Percentiles rank a stretch among this genome's conserved stretches.
phyloP scores from a whole-genome alignment of 1,140 invertebrate species.

The Vanessa tameamea region DNA sequence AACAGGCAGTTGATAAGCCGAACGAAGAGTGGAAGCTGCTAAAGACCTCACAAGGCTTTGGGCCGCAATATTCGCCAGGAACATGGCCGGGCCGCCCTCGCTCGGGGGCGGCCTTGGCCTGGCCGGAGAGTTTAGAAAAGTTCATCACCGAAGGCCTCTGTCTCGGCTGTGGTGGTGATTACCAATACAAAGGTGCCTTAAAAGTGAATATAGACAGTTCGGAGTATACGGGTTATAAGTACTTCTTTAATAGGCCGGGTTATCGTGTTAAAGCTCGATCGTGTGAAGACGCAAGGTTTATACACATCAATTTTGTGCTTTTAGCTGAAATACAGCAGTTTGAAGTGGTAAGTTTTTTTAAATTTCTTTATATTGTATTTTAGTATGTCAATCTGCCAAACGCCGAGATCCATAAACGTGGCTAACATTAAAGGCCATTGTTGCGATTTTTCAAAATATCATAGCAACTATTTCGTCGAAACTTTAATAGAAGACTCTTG shows the following conservation, averaged over 20 bases:
- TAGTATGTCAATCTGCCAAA: no score
- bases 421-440: neutral
- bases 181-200: conserved; percentile 66
- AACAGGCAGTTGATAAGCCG: conserved; percentile 64
- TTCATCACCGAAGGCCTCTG: conserved; percentile 68
- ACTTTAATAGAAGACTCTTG: no score
- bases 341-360: conserved; percentile 82
- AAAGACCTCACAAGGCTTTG: conserved; percentile 54
- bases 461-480: neutral
- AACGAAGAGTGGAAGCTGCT: conserved; percentile 75
- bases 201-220: conserved; percentile 74
- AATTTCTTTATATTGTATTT: no score
- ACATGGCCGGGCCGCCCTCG: conserved; percentile 77
- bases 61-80: conserved; percentile 50
- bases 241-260: conserved; percentile 64
- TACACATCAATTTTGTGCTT: conserved; percentile 83
- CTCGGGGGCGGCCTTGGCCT: conserved; percentile 54
- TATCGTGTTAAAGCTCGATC: conserved; percentile 71
- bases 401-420: no score
- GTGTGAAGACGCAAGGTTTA: conserved; percentile 83
- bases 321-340: conserved; percentile 82
- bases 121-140: conserved; percentile 51
- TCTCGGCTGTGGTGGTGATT: conserved; percentile 71
- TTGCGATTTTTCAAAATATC: neutral
- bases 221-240: conserved; percentile 76